These are phyloP conservation scores for Strix uralensis DNA, from an alignment of 2,113 vertebrate species.

Conservation along the genomic window DNA sequence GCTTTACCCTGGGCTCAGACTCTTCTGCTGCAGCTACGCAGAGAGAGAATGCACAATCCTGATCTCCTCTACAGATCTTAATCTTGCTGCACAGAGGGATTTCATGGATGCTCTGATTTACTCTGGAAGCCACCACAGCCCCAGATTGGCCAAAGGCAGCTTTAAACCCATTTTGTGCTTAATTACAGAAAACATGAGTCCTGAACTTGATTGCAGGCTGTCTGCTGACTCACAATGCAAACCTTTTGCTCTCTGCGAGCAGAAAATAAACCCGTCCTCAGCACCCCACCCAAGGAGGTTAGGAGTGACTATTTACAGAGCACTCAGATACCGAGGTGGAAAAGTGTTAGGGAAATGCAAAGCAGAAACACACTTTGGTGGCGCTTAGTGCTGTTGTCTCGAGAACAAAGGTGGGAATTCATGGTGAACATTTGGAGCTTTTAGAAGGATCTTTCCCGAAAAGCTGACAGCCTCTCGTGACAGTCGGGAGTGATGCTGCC, in stretches of 20 bases:
- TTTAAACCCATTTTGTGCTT: not conserved
- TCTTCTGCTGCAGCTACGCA: not conserved
- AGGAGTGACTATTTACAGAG: not conserved
- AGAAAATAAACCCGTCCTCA: not conserved
- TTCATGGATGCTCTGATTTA: not conserved
- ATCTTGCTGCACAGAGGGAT: not conserved
- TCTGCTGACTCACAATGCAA: not conserved
- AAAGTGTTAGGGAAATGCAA: not conserved
- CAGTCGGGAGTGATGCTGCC: not conserved
- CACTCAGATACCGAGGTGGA: not conserved
- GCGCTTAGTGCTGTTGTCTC: not conserved
- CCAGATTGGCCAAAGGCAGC: not conserved
- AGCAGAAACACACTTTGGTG: rapidly evolving
- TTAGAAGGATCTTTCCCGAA: not conserved
- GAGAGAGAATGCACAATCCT: not conserved
- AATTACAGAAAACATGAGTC: rapidly evolving
- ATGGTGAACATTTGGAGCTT: not conserved
- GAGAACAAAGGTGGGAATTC: not conserved
- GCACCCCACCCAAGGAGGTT: not conserved
- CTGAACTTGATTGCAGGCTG: not conserved
- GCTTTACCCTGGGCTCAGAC: not conserved
- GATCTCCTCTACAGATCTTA: not conserved
- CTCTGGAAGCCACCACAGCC: not conserved
- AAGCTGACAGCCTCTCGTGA: not conserved
- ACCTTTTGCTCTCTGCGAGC: not conserved